Base-by-base conservation (phyloP, 2,113 vertebrate genomes). In the Phaethon lepturus region DNA sequence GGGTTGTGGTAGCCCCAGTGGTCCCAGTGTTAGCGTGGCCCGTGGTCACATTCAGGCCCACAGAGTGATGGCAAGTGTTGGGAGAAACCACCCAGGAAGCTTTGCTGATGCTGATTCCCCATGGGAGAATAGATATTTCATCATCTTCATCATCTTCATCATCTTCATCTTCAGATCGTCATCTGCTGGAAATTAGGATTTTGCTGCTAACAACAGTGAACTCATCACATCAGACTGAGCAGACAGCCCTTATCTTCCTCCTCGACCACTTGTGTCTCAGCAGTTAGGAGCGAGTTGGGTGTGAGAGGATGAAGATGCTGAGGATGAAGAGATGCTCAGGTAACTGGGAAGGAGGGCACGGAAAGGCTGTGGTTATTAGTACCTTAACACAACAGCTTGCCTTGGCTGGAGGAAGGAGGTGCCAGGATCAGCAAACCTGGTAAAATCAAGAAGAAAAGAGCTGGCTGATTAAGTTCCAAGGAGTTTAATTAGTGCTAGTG, bases 41-140 rank as follows among this genome's bases (percentile, higher is more conserved):
- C 11, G 0, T 3, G 52, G 62, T 35, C 9, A 2, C 3, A 29
- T 1, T n/a, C 68, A 59, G 62, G 31, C 23, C 52, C 1, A 2
- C 11, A 4, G 82, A 52, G 1, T 2, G 9, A 66, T 20, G 42
- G 17, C 24, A 45, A 1, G 9, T 6, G 45, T 64, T 29, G 47
- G 73, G 47, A 62, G 11, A 35, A 93, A 60, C 24, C 17, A 4
- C 38, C 13, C 59, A 13, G 64, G 68, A 23, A 47, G 18, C 15
- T 62, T n/a, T 23, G 1, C n/a, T 64, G 76, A 1, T 44, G 49
- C 53, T 85, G 82, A 20, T 33, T 68, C n/a, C 38, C 8, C 22
- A 4, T 17, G 29, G 49, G 58, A 33, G 24, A 73, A 50, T 8
- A 10, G 45, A 52, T 1, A n/a, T n/a, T 26, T 47, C 87, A 40